phyloP scores from a whole-genome alignment of 2,888 invertebrate species.

The Schrankia costaestrigalis region DNA sequence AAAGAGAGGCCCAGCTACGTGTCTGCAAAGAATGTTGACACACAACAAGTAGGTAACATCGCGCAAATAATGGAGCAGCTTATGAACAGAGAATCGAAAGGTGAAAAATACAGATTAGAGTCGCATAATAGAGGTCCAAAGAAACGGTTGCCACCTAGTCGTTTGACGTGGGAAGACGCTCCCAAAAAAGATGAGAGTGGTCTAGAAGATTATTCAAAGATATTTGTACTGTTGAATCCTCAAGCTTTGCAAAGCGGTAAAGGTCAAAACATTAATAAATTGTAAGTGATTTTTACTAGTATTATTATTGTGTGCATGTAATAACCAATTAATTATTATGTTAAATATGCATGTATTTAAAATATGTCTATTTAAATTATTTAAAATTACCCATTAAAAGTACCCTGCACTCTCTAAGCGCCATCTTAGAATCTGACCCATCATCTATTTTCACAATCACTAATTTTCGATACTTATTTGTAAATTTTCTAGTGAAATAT shows the following conservation, averaged over 20 bases:
- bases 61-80: slow-evolving; percentile 13
- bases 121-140: slow-evolving; percentile 3
- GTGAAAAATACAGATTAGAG: background rate
- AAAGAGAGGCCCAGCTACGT: slow-evolving; percentile 1
- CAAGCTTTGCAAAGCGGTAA: slow-evolving; percentile 35
- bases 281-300: slow-evolving; percentile 47
- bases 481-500: no score
- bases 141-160: slow-evolving; percentile 11
- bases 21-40: background rate
- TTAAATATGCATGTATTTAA: no score
- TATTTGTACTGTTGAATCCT: slow-evolving; percentile 53
- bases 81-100: slow-evolving; percentile 5
- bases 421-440: no score
- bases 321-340: background rate
- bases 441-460: no score
- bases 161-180: slow-evolving; percentile 10
- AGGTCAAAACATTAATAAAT: slow-evolving; percentile 37
- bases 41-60: background rate
- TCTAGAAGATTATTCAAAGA: slow-evolving; percentile 46
- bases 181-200: slow-evolving; percentile 7
- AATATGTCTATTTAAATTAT: no score
- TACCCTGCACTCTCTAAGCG: no score
- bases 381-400: no score
- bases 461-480: no score
- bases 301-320: background rate